A percentile compares a stretch with the other conserved stretches of the same genome.
These are phyloP conservation scores for Pseudomyrmex sp. DNA, from an alignment of 1,140 invertebrate genomes.

Conservation along the genomic window DNA sequence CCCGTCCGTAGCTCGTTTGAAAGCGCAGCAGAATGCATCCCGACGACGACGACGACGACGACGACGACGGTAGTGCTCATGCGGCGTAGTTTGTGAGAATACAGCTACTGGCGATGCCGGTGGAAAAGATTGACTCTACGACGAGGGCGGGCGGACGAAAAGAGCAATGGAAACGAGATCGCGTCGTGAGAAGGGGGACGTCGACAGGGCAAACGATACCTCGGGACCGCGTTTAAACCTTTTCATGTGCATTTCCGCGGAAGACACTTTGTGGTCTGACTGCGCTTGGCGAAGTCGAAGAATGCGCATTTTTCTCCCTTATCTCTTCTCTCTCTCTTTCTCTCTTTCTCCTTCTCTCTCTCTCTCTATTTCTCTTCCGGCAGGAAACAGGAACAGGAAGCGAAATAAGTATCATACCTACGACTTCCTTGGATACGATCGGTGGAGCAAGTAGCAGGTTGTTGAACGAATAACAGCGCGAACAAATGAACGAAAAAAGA, in stretches of 20 bases:
- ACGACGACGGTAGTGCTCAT: constrained; percentile 1
- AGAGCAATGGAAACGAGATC: constrained; percentile 40
- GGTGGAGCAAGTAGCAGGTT: constrained; percentile 14
- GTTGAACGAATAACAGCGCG: background rate
- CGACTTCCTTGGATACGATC: constrained; percentile 25
- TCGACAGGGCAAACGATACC: constrained; percentile 64
- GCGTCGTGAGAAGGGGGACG: constrained; percentile 10
- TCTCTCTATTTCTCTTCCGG: background rate
- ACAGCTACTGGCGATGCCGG: constrained; percentile 41
- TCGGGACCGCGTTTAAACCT: constrained; percentile 67
- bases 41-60: constrained; percentile 3
- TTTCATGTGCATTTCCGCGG: constrained; percentile 71
- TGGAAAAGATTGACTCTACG: constrained; percentile 65
- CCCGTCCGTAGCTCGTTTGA: constrained; percentile 58
- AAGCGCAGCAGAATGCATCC: constrained; percentile 66
- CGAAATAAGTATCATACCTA: constrained; percentile 37
- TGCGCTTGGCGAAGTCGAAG: constrained; percentile 64
- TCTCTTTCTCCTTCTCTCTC: background rate
- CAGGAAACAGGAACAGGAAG: constrained; percentile 35
- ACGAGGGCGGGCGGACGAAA: constrained; percentile 35
- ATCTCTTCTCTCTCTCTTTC: background rate
- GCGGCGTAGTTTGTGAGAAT: constrained; percentile 46
- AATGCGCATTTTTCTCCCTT: constrained; percentile 62
- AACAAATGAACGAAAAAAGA: background rate
- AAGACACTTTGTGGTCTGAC: constrained; percentile 69